Conservation (phyloP, 2,888 invertebrate species). For the Tetropium fuscum region DNA sequence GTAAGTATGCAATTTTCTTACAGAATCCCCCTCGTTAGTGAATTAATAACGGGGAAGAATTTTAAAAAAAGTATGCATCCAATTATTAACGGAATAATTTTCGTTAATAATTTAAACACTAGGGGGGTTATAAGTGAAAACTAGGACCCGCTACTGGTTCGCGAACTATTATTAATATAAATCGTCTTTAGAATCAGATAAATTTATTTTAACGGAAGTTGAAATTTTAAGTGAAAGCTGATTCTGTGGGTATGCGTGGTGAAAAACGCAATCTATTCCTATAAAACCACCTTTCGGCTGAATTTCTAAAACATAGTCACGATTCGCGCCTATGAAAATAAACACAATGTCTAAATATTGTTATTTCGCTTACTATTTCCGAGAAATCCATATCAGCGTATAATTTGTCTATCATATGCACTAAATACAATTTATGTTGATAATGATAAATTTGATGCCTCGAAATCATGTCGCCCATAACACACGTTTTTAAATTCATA, state of each 20-base stretch:
- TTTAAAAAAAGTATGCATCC: too few species aligned
- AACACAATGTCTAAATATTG: conserved; percentile 23
- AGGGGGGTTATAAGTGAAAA: too few species aligned
- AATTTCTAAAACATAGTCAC: conserved; percentile 57
- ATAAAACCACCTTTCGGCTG: conserved; percentile 54
- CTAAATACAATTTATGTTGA: conserved; percentile 29
- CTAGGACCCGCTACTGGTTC: not conserved
- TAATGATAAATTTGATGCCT: conserved; percentile 34
- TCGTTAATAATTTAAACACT: too few species aligned
- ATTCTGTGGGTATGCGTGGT: conserved; percentile 11
- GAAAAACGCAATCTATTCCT: conserved; percentile 42
- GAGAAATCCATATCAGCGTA: conserved; percentile 35
- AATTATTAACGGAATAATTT: too few species aligned
- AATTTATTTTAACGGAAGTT: conserved; percentile 25
- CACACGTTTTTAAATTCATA: conserved; percentile 28
- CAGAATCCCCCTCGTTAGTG: too few species aligned
- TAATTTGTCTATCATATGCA: conserved; percentile 29
- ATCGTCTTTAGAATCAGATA: conserved; percentile 13
- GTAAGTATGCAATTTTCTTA: too few species aligned
- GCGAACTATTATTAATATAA: not conserved
- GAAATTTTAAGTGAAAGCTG: conserved; percentile 27
- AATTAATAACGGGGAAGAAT: too few species aligned
- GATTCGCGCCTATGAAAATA: conserved; percentile 39
- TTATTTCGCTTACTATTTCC: conserved; percentile 27
- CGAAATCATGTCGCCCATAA: conserved; percentile 31